Percentiles rank a stretch among this genome's conserved stretches.
These are phyloP conservation scores for Ascaphus truei DNA, from an alignment of 2,113 vertebrate genomes.

Conservation along the genomic window DNA sequence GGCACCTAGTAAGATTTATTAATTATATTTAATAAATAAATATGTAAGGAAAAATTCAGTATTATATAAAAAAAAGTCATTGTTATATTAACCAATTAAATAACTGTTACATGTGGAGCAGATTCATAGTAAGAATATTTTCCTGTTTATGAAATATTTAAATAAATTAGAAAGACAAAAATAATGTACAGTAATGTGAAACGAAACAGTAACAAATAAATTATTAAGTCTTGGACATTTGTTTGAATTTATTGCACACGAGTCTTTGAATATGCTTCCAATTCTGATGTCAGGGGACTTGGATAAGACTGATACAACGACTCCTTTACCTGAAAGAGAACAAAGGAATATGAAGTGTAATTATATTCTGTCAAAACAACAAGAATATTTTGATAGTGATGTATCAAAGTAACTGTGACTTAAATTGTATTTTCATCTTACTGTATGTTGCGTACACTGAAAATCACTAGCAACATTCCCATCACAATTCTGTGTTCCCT, in stretches of 20 bases:
- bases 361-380: neutral
- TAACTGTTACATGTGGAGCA: too few species aligned
- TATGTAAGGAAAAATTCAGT: neutral
- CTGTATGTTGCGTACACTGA: too few species aligned
- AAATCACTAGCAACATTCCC: too few species aligned
- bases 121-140: neutral
- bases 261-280: neutral
- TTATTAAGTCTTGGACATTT: neutral
- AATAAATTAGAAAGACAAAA: constrained; percentile 21
- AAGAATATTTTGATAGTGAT: too few species aligned
- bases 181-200: constrained; percentile 2
- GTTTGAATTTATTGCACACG: neutral
- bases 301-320: neutral
- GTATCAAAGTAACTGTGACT: too few species aligned
- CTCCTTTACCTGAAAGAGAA: neutral
- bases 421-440: too few species aligned
- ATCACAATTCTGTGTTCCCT: too few species aligned
- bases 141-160: neutral
- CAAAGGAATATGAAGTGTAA: neutral
- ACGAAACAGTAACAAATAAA: neutral
- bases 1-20: constrained; percentile 13
- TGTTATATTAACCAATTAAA: neutral
- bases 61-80: neutral
- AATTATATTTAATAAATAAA: constrained; percentile 23
- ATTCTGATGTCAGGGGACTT: neutral